phyloP scores from a whole-genome alignment of 2,797 vertebrate species.

The Sternotherus odoratus region DNA sequence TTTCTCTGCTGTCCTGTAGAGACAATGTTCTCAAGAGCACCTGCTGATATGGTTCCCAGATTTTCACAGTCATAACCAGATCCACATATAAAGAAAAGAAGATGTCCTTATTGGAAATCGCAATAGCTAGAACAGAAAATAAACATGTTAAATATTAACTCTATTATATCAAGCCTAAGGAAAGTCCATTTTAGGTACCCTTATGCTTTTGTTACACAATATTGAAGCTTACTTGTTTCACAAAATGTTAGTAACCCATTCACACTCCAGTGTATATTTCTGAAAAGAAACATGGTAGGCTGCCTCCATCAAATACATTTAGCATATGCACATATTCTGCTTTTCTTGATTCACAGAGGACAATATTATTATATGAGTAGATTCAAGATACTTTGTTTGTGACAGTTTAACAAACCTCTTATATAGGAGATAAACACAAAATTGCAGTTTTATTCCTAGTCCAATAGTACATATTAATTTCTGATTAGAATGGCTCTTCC shows the following conservation, averaged over 20 bases:
- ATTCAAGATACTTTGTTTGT: background rate
- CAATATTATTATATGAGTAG: background rate
- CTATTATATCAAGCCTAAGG: background rate
- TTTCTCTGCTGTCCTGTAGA: background rate
- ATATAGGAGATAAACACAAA: background rate
- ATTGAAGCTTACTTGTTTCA: background rate
- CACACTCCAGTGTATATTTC: background rate
- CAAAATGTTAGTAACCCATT: background rate
- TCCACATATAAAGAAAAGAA: background rate
- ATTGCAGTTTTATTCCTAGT: background rate
- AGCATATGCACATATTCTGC: rapidly evolving
- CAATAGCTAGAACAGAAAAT: background rate
- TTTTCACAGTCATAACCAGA: background rate
- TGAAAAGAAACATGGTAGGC: background rate
- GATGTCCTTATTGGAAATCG: background rate
- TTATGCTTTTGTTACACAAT: background rate
- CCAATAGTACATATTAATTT: background rate
- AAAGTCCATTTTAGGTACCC: background rate
- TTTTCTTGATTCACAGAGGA: background rate
- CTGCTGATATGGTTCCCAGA: background rate
- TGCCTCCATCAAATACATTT: background rate
- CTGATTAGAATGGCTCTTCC: background rate
- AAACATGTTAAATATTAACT: background rate
- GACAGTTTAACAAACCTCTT: background rate
- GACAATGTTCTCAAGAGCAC: background rate